These are phyloP conservation scores for Drosophila atroscutellata DNA, from an alignment of 2,888 invertebrate genomes.

Conservation along the genomic window DNA sequence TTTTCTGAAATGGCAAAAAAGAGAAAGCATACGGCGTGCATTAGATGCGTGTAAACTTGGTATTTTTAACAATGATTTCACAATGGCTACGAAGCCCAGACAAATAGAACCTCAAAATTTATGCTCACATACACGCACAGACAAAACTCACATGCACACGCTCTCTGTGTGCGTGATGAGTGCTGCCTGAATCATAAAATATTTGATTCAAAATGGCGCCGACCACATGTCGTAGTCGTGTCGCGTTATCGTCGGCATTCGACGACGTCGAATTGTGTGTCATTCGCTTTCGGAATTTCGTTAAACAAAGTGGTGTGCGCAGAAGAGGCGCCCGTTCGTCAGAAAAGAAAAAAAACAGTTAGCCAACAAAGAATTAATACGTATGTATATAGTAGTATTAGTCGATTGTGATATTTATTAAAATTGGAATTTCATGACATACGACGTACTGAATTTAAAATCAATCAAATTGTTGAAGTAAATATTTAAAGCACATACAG, in stretches of 20 bases:
- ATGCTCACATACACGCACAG: conserved; percentile 20
- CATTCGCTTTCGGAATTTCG: conserved; percentile 77
- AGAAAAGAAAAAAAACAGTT: conserved; percentile 25
- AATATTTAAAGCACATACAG: conserved; percentile 46
- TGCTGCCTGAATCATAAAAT: conserved; percentile 54
- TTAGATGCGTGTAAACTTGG: conserved; percentile 4
- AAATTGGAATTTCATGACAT: conserved; percentile 64
- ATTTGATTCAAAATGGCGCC: conserved; percentile 76
- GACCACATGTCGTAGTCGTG: conserved; percentile 73
- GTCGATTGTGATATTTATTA: conserved; percentile 74
- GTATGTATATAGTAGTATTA: conserved; percentile 68
- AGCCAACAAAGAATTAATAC: conserved; percentile 46
- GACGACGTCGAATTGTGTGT: conserved; percentile 56
- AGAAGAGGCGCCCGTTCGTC: conserved; percentile 43
- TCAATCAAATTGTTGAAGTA: conserved; percentile 61
- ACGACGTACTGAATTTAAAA: conserved; percentile 39
- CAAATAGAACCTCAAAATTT: conserved; percentile 46
- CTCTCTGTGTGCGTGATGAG: conserved; percentile 7
- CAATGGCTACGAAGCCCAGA: conserved; percentile 16
- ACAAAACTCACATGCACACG: conserved; percentile 27
- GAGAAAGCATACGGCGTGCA: conserved; percentile 10
- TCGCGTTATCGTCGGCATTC: conserved; percentile 67
- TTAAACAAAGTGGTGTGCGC: conserved; percentile 75
- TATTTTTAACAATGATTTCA: conserved; percentile 20
- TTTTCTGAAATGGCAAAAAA: conserved; percentile 6